Base-by-base conservation (phyloP, 1,140 invertebrate species). In the Tetranychus urticae region DNA sequence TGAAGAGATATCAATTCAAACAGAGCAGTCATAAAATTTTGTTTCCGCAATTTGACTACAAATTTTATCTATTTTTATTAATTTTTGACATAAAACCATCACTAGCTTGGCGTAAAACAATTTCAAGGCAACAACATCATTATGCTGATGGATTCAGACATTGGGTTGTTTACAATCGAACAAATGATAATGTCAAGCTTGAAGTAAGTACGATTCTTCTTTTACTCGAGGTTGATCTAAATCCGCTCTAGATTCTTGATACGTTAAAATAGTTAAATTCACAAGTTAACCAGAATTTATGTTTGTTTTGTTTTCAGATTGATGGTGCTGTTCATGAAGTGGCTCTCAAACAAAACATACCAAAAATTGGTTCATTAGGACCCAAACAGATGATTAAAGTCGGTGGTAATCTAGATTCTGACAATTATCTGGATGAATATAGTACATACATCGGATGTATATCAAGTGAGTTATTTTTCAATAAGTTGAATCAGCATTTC, bases 371-470 rank as follows among this genome's bases (percentile, higher is more conserved):
- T 83, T 85, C 66, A 83, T 88, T 14, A 84, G 86, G 36, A 10
- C 39, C 39, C 5, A 5, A 10, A 6, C 34, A 37, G 2, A 10
- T 6, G 2, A 39, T 35, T 36, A 35, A 56, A 68, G 79, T 88
- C 52, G 86, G 85, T n/a, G 85, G 85, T 48, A 76, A 86, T 14
- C 86, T 85, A 66, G 86, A 85, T 1, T 84, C 80, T 7, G 83
- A 87, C 73, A 79, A 80, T 31, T 75, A 84, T 64, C 82, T 87
- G 68, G 79, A 77, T 56, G 81, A 82, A 48, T 89, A 86, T 66
- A 85, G 83, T 66, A 83, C 83, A 65, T 90, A 88, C 70, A 86
- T 82, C 65, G 86, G 87, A 39, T 91, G 87, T 69, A 74, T 90
- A 58, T 88, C 86, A 64, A 90, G 86, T 90, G 74, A 79, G 46